Conservation (phyloP, 2,888 invertebrate genomes). For the Chironomus riparius region DNA sequence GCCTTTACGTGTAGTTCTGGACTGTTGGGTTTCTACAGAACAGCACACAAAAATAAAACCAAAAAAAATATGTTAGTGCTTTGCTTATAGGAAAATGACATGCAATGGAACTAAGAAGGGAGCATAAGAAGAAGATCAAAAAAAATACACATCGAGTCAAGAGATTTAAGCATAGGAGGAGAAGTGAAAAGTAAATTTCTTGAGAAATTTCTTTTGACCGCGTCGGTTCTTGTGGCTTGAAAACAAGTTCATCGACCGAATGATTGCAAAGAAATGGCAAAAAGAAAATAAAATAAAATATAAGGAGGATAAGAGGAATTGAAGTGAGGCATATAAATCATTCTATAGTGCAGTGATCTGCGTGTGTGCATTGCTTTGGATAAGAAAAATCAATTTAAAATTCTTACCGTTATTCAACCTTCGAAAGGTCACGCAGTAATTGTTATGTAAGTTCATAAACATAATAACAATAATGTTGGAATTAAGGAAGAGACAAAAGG, state of each 20-base stretch:
- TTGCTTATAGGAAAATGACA: neutral
- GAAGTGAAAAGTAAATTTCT: no score
- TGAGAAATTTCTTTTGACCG: no score
- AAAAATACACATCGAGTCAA: no score
- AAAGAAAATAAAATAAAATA: neutral
- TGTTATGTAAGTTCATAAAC: no score
- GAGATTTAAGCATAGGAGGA: no score
- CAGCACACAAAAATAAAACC: no score
- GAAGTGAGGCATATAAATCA: neutral
- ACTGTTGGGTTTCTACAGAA: neutral
- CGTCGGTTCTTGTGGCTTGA: neutral
- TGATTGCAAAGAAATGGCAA: neutral
- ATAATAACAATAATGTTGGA: no score
- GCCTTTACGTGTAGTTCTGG: conserved; percentile 15
- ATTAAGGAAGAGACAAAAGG: no score
- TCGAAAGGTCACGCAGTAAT: neutral
- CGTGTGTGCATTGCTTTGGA: neutral
- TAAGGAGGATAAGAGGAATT: neutral
- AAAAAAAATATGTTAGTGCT: neutral
- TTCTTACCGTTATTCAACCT: neutral
- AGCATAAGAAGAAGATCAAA: neutral
- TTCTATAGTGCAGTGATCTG: neutral
- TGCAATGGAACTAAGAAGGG: neutral
- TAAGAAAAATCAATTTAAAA: neutral
- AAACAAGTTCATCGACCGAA: neutral